These are phyloP conservation scores for Drosophila imparisetae DNA, from an alignment of 2,888 invertebrate genomes.

Conservation along the genomic window DNA sequence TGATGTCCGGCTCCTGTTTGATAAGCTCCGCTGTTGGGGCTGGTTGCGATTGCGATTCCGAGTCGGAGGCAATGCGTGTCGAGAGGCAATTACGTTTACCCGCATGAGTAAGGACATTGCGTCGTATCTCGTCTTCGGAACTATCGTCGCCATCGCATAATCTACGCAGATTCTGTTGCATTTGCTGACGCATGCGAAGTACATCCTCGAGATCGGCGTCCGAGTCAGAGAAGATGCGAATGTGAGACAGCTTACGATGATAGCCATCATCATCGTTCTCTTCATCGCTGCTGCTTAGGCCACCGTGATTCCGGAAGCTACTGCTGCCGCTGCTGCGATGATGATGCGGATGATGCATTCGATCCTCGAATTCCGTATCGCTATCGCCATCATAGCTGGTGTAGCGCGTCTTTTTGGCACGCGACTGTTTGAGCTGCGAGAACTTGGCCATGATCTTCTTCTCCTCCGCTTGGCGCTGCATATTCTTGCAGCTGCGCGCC, in stretches of 20 bases:
- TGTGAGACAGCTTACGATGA: slow-evolving; percentile 59
- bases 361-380: slow-evolving; percentile 87
- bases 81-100: slow-evolving; percentile 89
- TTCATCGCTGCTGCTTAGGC: slow-evolving; percentile 83
- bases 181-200: slow-evolving; percentile 64
- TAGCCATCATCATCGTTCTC: slow-evolving; percentile 83
- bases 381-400: slow-evolving; percentile 95
- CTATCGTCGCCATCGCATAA: slow-evolving; percentile 85
- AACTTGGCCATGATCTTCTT: slow-evolving; percentile 96
- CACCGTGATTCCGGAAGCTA: slow-evolving; percentile 65
- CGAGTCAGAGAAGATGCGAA: slow-evolving; percentile 84
- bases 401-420: slow-evolving; percentile 95
- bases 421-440: slow-evolving; percentile 93
- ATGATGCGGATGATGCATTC: slow-evolving; percentile 76
- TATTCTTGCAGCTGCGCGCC: slow-evolving; percentile 96
- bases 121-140: slow-evolving; percentile 81
- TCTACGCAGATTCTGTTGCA: slow-evolving; percentile 85
- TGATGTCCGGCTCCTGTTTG: slow-evolving; percentile 85
- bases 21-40: slow-evolving; percentile 59
- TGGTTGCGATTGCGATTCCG: slow-evolving; percentile 84
- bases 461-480: slow-evolving; percentile 96
- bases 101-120: slow-evolving; percentile 83
- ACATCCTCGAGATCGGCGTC: slow-evolving; percentile 75
- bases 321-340: slow-evolving; percentile 74
- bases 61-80: slow-evolving; percentile 90